A percentile compares a stretch with the other conserved stretches of the same genome.
These are phyloP conservation scores for Sus scrofa DNA, from an alignment of 2,113 vertebrate genomes.

Conservation along the genomic window T2T-Sscrofa CM000812.6:87172501-87173000, in stretches of 20 bases:
- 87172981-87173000: constrained; percentile 40
- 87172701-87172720: background rate
- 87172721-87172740: background rate
- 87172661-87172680: background rate
- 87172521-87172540: background rate
- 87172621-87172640: background rate
- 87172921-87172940: background rate
- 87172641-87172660: background rate
- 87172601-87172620: background rate
- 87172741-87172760: constrained; percentile 29
- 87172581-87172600: background rate
- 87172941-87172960: background rate
- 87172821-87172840: background rate
- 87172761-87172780: constrained; percentile 2
- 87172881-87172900: background rate
- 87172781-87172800: constrained; percentile 35
- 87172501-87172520: background rate
- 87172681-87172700: background rate
- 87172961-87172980: background rate
- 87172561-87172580: constrained; percentile 40
- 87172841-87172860: background rate
- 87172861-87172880: background rate
- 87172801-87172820: constrained; percentile 7
- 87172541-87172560: background rate
- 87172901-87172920: background rate